These are phyloP conservation scores for Premnoplex brunnescens DNA, from an alignment of 2,797 vertebrate genomes.

Conservation along the genomic window DNA sequence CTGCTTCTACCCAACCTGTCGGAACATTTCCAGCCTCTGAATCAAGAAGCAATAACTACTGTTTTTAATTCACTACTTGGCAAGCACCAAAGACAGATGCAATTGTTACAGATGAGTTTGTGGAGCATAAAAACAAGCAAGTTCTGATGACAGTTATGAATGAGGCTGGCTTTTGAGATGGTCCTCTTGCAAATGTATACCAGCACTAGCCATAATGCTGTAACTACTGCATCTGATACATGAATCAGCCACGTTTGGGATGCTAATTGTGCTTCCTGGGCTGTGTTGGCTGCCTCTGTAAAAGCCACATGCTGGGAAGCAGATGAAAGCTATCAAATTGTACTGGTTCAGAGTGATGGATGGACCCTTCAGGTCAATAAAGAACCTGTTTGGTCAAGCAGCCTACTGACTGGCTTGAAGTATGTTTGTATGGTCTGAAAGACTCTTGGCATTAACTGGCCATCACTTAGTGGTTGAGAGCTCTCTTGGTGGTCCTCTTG, in stretches of 20 bases:
- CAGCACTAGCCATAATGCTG: not conserved
- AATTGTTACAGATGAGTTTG: constrained; percentile 14
- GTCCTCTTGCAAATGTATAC: constrained; percentile 2
- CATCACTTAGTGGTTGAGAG: not conserved
- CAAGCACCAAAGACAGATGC: not conserved
- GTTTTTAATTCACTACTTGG: constrained; percentile 5
- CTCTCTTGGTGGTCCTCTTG: constrained; percentile 34
- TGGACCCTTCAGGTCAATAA: constrained; percentile 36
- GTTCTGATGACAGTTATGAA: constrained; percentile 36
- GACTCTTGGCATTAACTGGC: constrained; percentile 10
- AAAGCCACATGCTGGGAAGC: not conserved
- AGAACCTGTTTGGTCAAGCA: not conserved
- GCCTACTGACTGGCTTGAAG: not conserved
- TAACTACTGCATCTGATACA: constrained; percentile 14
- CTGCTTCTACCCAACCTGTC: not conserved
- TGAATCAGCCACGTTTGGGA: not conserved
- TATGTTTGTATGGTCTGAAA: not conserved
- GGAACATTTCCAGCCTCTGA: not conserved
- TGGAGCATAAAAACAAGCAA: constrained; percentile 33
- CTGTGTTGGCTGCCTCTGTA: not conserved
- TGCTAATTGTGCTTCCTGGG: constrained; percentile 40
- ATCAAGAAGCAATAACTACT: not conserved
- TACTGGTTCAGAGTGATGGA: constrained; percentile 26
- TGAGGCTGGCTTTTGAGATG: not conserved
- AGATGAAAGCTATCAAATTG: constrained; percentile 45